Evolutionary conservation across 1,140 invertebrate genomes (phyloP).

Genomic region (Anoplolepis gracilipes): DNA sequence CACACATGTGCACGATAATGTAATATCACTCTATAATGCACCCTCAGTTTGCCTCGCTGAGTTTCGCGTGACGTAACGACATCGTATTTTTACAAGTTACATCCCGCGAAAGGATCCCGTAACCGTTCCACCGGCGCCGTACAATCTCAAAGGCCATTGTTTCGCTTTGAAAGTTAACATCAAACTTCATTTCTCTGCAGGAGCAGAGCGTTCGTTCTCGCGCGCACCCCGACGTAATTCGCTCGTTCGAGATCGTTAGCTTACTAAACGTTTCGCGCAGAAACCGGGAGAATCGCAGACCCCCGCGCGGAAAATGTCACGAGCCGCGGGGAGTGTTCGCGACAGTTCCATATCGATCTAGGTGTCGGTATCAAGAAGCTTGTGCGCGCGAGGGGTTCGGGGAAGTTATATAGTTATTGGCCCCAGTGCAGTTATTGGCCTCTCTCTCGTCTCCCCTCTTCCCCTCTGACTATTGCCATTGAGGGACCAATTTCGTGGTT

Average conservation of each 20-base stretch:
- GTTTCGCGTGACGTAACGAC: conserved; percentile 48
- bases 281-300: background rate
- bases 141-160: conserved; percentile 60
- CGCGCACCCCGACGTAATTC: conserved; percentile 39
- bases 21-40: conserved; percentile 21
- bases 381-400: conserved; percentile 36
- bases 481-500: conserved; percentile 74
- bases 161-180: conserved; percentile 60
- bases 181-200: conserved; percentile 49
- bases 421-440: conserved; percentile 73
- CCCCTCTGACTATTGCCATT: conserved; percentile 65
- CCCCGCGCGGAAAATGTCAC: conserved; percentile 37
- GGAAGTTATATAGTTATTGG: conserved; percentile 75
- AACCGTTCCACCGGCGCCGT: conserved; percentile 29
- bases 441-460: too few relatives aligned
- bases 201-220: conserved; percentile 4
- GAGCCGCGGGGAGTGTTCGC: conserved; percentile 26
- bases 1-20: conserved; percentile 17
- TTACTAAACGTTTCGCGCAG: conserved; percentile 56
- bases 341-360: conserved; percentile 73
- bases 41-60: conserved; percentile 32
- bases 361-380: conserved; percentile 68
- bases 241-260: conserved; percentile 59
- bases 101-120: conserved; percentile 38
- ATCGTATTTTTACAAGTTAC: conserved; percentile 56